Evolutionary conservation across 2,113 vertebrate species (phyloP).

Genomic region (Hyperoodon ampullatus): DNA sequence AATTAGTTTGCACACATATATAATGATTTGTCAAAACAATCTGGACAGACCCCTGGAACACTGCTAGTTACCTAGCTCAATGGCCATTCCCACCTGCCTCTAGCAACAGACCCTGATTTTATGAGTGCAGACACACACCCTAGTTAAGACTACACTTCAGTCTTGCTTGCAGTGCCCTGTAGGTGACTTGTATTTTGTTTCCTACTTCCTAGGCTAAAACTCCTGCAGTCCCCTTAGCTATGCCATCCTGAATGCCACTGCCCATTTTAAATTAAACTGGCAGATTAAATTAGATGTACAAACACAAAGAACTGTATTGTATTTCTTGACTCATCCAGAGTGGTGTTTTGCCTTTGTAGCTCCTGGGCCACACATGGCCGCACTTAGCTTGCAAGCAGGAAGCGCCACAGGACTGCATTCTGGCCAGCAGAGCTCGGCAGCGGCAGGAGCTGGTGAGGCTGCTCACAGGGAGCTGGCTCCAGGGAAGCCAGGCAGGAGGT

Average conservation of each 20-base stretch:
- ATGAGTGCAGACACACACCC: neutral
- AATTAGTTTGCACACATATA: too few relatives aligned
- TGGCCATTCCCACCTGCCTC: neutral
- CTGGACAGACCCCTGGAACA: neutral
- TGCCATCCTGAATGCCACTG: neutral
- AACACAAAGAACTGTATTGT: neutral
- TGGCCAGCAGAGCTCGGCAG: accelerated
- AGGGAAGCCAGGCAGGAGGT: too few relatives aligned
- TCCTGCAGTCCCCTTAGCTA: neutral
- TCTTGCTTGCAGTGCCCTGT: neutral
- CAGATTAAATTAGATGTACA: neutral
- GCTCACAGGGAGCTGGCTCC: neutral
- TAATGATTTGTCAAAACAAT: neutral
- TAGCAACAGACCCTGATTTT: neutral
- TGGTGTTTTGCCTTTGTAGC: neutral
- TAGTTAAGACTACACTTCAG: neutral
- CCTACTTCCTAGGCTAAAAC: neutral
- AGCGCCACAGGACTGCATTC: too few relatives aligned
- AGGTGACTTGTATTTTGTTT: neutral
- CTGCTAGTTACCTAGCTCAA: neutral
- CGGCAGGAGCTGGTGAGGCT: neutral
- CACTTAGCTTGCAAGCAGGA: neutral
- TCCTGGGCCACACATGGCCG: neutral
- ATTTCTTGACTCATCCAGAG: neutral
- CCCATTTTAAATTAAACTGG: neutral